A percentile compares a stretch with the other conserved stretches of the same genome.
Conservation (phyloP, 2,888 invertebrate species). For the Geophilus truncorum region DNA sequence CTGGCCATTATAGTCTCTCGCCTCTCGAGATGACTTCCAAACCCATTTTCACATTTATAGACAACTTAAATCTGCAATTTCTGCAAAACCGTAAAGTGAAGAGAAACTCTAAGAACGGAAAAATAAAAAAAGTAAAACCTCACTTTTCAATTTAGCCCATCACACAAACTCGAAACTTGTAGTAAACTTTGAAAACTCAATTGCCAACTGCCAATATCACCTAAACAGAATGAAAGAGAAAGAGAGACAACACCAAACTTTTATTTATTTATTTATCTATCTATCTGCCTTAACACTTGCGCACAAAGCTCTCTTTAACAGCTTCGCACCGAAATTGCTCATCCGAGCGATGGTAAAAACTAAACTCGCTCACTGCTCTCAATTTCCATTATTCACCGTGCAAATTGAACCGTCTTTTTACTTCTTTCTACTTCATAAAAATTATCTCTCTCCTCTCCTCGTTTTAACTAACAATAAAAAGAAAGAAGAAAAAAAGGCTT, state of each 20-base stretch:
- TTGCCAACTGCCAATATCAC: constrained; percentile 7
- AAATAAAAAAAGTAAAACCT: not conserved
- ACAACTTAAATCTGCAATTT: not conserved
- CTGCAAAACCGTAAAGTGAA: not conserved
- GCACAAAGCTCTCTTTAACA: constrained; percentile 20
- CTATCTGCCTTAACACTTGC: not conserved
- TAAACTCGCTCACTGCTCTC: not conserved
- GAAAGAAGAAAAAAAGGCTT: not conserved
- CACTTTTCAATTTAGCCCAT: not conserved
- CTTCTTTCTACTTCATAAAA: not conserved
- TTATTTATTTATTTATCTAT: not conserved
- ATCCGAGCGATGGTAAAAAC: not conserved
- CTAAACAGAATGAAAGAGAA: not conserved
- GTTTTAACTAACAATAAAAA: not conserved
- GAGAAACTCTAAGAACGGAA: too few relatives aligned
- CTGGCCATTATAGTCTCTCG: not conserved
- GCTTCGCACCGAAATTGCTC: not conserved
- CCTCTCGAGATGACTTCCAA: not conserved
- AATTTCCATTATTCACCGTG: constrained; percentile 21
- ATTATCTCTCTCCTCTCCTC: not conserved
- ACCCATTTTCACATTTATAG: not conserved
- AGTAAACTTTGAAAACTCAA: not conserved
- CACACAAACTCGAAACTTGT: not conserved
- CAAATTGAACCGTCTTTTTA: constrained; percentile 7
- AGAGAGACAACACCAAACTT: not conserved